Percentiles rank a stretch among this genome's conserved stretches.
phyloP scores from a whole-genome alignment of 2,888 invertebrate species.

The Thymelicus acteon region DNA sequence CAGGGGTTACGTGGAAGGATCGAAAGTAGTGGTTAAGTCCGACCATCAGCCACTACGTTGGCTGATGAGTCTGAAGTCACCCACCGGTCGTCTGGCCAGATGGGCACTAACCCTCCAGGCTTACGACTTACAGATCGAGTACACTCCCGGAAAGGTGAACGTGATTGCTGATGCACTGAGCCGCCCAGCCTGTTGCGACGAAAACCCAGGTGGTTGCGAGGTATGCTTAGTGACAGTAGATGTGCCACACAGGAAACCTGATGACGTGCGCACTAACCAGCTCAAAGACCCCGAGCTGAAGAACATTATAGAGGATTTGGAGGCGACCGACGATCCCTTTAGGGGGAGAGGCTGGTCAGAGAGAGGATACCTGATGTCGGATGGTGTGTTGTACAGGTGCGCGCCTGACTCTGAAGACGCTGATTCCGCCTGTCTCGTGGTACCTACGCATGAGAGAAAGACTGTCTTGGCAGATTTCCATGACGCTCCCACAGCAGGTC shows the following conservation, averaged over 20 bases:
- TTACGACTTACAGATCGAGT: slow-evolving; percentile 55
- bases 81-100: slow-evolving; percentile 39
- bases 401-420: slow-evolving; percentile 20
- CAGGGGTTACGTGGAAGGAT: slow-evolving; percentile 52
- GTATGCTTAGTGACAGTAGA: neutral
- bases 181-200: neutral
- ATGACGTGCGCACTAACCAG: slow-evolving; percentile 31
- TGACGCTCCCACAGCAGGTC: slow-evolving; percentile 46
- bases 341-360: slow-evolving; percentile 39
- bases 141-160: slow-evolving; percentile 52
- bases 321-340: slow-evolving; percentile 38
- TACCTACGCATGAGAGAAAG: slow-evolving; percentile 39
- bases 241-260: slow-evolving; percentile 1
- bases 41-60: slow-evolving; percentile 50
- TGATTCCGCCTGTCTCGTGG: slow-evolving; percentile 38
- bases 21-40: slow-evolving; percentile 56
- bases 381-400: slow-evolving; percentile 39
- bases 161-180: slow-evolving; percentile 5
- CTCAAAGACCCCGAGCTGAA: slow-evolving; percentile 36
- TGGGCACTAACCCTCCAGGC: slow-evolving; percentile 49
- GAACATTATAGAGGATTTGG: slow-evolving; percentile 39
- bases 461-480: slow-evolving; percentile 37
- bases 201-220: neutral
- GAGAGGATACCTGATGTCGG: slow-evolving; percentile 31
- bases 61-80: slow-evolving; percentile 35